Evolutionary conservation across 2,888 invertebrate genomes (phyloP), one percentile per base, ranked within the genome.

Genomic region (Eristalis arbustorum): DNA sequence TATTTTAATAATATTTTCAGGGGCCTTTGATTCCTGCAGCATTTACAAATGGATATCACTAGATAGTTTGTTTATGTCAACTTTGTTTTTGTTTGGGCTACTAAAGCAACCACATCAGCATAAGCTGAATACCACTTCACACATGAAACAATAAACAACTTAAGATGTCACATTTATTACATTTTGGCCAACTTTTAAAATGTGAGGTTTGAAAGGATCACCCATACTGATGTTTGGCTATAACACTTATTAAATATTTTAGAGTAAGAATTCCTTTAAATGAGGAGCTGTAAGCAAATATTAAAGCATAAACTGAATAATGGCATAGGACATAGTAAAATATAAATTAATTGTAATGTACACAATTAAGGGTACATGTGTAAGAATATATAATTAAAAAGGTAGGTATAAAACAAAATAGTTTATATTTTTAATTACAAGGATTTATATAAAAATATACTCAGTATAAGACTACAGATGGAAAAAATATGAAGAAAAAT

Each of bases 1-100:
- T 34, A 37, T 18, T 18, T 6, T 64, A 64, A 14, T 64, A 66
- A 56, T 18, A 69, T 31, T 92, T 91, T 79, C 96, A 98, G 98
- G 98, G 98, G 93, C 97, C 98, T 93, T 95, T 98, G 95, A 98
- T 98, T 96, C 98, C 98, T 94, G 98, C 98, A 95, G 98, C 98
- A 94, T 98, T 98, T 95, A 98, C 98, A 95, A 98, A 98, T 95
- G 98, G 98, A 95, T 98, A 98, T 95, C 98, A 98, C 96, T 95
- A 93, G 93, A 88, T 90, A 89, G 91, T 91, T 91, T 90, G 90
- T 79, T 31, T 63, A 37, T 67, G 67, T 64, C 82, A 82, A 79
- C 79, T 78, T 78, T 73, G 76, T 88, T 85, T 82, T 82, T 88
- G 88, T 88, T 88, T 82, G 81, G 85, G 78, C 84, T 83, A 83